Evolutionary conservation across 2,888 invertebrate species (phyloP), one percentile per base, ranked within the genome.

Genomic region (Therioaphis trifolii): DNA sequence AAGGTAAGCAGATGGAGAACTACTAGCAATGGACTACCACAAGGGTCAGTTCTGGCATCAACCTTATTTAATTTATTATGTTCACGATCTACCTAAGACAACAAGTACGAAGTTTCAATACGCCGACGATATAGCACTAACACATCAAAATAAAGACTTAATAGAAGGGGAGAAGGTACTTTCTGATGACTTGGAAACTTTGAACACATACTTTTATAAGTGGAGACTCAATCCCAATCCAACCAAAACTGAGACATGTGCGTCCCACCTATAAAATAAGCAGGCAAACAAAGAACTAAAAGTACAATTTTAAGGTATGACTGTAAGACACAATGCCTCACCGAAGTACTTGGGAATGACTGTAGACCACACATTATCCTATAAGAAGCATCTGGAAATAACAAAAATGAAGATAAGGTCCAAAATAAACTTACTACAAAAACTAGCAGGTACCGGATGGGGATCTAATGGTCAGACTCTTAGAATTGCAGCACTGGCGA

Each of bases 331-430:
- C 15, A 21, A 68, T 12, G 21, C 3, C 43, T 68, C 68, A 12
- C 68, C 68, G 40, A 68, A 68, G 68, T 68, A 40, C 4, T 77
- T 86, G 15, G 85, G 85, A 52, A 35, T 85, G 9, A 86, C 82
- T n/a, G n/a, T n/a, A n/a, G n/a, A n/a, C n/a, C n/a, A n/a, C n/a
- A n/a, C n/a, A n/a, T n/a, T n/a, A n/a, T n/a, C n/a, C n/a, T n/a
- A n/a, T n/a, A n/a, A n/a, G n/a, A n/a, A n/a, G n/a, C n/a, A n/a
- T n/a, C n/a, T n/a, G n/a, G n/a, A n/a, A n/a, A n/a, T n/a, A n/a
- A n/a, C n/a, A n/a, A n/a, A n/a, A n/a, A n/a, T n/a, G n/a, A n/a
- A n/a, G n/a, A n/a, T n/a, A n/a, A n/a, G n/a, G n/a, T n/a, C n/a
- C n/a, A n/a, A n/a, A n/a, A n/a, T n/a, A n/a, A n/a, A n/a, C n/a